Conservation (phyloP, 2,888 invertebrate species). For the Biston stratarius region DNA sequence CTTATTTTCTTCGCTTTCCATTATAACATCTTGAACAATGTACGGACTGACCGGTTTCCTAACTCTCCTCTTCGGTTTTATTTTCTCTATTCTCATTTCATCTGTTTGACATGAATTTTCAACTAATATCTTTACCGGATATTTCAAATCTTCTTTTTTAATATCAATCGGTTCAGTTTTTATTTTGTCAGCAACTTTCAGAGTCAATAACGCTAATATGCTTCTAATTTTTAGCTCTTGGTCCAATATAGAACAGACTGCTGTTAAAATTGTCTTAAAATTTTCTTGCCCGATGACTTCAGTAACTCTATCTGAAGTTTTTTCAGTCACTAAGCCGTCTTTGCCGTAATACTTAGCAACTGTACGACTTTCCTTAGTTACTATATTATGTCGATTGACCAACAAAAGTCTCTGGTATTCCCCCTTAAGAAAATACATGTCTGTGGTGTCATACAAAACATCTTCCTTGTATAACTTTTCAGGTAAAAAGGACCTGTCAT, state of each 20-base stretch:
- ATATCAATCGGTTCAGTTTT: slow-evolving; percentile 39
- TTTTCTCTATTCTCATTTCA: slow-evolving; percentile 46
- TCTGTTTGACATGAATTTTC: slow-evolving; percentile 57
- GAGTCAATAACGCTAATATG: slow-evolving; percentile 64
- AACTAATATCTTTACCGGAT: background rate
- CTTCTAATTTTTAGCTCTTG: slow-evolving; percentile 67
- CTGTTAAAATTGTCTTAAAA: slow-evolving; percentile 66
- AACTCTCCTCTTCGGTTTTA: slow-evolving; percentile 45
- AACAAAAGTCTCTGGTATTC: slow-evolving; percentile 59
- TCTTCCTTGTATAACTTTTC: slow-evolving; percentile 48
- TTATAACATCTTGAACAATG: slow-evolving; percentile 58
- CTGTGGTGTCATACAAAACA: slow-evolving; percentile 56
- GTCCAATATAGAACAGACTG: slow-evolving; percentile 67
- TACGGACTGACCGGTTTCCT: slow-evolving; percentile 59
- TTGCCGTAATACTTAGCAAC: slow-evolving; percentile 56
- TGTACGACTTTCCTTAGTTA: slow-evolving; percentile 59
- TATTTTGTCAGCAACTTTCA: slow-evolving; percentile 2
- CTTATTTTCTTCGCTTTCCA: slow-evolving; percentile 5
- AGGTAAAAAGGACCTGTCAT: background rate
- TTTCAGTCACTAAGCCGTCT: slow-evolving; percentile 46
- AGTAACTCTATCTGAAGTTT: slow-evolving; percentile 64
- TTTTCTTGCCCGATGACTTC: slow-evolving; percentile 70
- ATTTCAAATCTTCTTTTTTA: slow-evolving; percentile 35
- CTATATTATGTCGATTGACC: slow-evolving; percentile 54
- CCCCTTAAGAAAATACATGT: slow-evolving; percentile 62